phyloP scores from a whole-genome alignment of 2,113 vertebrate species.

The Albula goreensis region DNA sequence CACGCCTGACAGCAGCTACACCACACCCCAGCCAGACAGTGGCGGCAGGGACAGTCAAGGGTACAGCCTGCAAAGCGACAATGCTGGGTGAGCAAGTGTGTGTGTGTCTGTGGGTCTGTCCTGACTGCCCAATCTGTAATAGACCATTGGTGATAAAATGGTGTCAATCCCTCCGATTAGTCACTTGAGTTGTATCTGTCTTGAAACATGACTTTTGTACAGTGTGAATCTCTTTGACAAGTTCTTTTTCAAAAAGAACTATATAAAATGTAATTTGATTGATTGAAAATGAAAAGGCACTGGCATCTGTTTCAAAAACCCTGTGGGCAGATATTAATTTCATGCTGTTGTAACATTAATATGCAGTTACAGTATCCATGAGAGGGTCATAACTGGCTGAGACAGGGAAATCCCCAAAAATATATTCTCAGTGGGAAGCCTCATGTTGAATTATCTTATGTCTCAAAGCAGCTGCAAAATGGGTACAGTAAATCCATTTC shows the following conservation, averaged over 20 bases:
- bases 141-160: too few species aligned
- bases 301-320: neutral
- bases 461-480: neutral
- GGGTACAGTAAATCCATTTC: neutral
- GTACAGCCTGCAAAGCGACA: conserved; percentile 64
- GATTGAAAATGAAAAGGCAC: neutral
- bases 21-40: conserved; percentile 54
- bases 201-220: neutral
- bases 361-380: neutral
- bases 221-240: neutral
- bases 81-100: conserved; percentile 59
- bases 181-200: neutral
- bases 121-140: too few species aligned
- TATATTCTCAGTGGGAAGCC: neutral
- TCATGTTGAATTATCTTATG: neutral
- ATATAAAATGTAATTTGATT: neutral
- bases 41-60: conserved; percentile 36
- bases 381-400: neutral
- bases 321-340: neutral
- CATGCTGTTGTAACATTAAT: neutral
- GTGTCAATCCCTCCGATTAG: neutral
- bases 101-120: neutral
- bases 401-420: neutral
- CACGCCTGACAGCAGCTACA: conserved; percentile 49
- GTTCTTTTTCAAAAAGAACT: neutral